These are phyloP conservation scores for Hippopotamyrus pictus DNA, from an alignment of 2,797 vertebrate genomes.

Conservation along the genomic window DNA sequence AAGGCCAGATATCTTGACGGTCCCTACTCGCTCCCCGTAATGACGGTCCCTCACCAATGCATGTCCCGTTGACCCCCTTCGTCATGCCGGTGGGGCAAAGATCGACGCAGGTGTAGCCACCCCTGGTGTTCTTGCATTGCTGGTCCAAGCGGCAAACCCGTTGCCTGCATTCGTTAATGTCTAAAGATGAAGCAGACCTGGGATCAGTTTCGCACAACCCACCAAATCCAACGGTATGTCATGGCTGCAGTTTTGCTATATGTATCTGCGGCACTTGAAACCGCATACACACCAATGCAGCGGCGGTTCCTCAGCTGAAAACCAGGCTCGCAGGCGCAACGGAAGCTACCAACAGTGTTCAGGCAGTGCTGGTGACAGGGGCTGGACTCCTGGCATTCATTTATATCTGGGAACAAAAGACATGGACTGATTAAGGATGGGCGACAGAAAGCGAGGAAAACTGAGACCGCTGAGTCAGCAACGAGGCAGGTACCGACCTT, in stretches of 20 bases:
- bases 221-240: not conserved
- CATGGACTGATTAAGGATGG: not conserved
- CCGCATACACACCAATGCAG: constrained; percentile 72
- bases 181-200: constrained; percentile 48
- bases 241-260: not conserved
- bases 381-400: constrained; percentile 86
- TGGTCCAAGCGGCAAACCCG: constrained; percentile 86
- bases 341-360: constrained; percentile 88
- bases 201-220: not conserved
- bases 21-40: not conserved
- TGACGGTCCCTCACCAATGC: constrained; percentile 70
- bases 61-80: constrained; percentile 82
- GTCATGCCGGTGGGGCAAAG: constrained; percentile 88
- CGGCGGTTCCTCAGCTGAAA: constrained; percentile 85
- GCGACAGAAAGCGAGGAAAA: not conserved
- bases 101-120: constrained; percentile 90
- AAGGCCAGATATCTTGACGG: not conserved
- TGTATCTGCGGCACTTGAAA: not conserved
- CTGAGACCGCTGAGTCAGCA: not conserved
- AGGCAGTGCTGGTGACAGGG: constrained; percentile 87
- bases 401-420: constrained; percentile 68
- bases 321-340: constrained; percentile 88
- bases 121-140: constrained; percentile 89
- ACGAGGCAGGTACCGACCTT: constrained; percentile 57
- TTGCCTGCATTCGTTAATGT: constrained; percentile 93